Evolutionary conservation across 2,113 vertebrate species (phyloP).

Genomic region (Herpetotheres cachinnans): DNA sequence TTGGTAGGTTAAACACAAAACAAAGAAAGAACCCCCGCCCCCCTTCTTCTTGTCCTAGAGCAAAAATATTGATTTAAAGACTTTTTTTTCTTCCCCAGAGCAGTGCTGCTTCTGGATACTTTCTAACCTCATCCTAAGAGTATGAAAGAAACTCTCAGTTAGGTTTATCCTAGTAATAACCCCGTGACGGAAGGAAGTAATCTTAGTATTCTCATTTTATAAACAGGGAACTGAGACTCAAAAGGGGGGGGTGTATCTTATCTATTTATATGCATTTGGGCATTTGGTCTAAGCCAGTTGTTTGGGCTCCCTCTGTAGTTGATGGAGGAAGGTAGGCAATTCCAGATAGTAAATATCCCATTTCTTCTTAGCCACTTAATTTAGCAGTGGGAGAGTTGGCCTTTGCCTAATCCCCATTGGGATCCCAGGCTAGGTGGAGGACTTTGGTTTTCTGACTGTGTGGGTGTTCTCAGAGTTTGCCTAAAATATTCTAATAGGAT

Average conservation of each 20-base stretch:
- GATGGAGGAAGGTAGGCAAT: not conserved
- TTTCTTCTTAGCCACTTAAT: not conserved
- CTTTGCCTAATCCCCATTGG: not conserved
- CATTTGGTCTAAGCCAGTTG: not conserved
- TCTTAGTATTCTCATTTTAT: not conserved
- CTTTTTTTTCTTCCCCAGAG: not conserved
- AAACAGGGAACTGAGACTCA: not conserved
- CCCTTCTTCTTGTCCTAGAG: not conserved
- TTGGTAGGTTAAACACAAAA: not conserved
- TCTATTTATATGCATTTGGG: not conserved
- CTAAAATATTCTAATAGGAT: conserved; percentile 41
- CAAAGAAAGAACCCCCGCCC: not conserved
- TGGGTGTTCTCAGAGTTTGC: conserved; percentile 16
- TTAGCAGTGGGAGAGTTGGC: not conserved
- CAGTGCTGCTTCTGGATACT: not conserved
- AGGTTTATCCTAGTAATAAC: not conserved
- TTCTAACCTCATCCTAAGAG: not conserved
- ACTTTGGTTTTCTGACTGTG: not conserved
- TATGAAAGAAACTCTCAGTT: not conserved
- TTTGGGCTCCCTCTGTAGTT: not conserved
- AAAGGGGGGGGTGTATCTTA: not conserved
- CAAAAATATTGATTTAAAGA: not conserved
- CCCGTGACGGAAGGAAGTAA: not conserved
- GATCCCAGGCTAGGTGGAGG: not conserved
- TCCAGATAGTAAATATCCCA: not conserved